phyloP scores from a whole-genome alignment of 2,797 vertebrate genomes.

The Sebastes flavidus region DNA sequence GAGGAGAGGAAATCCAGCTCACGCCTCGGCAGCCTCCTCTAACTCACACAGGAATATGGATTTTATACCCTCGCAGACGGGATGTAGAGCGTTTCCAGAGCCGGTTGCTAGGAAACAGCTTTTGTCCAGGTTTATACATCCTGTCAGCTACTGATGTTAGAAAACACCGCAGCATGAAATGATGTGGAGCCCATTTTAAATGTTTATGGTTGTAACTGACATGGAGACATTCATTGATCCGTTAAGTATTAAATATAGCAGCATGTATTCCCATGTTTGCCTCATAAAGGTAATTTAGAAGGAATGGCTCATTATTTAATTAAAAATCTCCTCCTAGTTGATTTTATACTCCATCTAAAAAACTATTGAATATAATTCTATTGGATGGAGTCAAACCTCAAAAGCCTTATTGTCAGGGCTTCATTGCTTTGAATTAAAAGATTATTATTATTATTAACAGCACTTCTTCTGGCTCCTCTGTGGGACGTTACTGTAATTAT shows the following conservation, averaged over 20 bases:
- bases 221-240: background rate
- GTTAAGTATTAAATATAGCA: background rate
- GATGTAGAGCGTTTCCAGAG: background rate
- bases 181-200: background rate
- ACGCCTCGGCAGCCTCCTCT: background rate
- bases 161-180: slow-evolving; percentile 18
- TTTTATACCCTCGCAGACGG: background rate
- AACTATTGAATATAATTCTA: background rate
- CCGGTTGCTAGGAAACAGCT: slow-evolving; percentile 44
- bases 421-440: slow-evolving; percentile 1
- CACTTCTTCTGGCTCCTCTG: background rate
- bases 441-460: background rate
- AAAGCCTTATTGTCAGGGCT: background rate
- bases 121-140: background rate
- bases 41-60: background rate
- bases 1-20: slow-evolving; percentile 7
- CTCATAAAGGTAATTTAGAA: background rate
- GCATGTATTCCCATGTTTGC: background rate
- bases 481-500: slow-evolving; percentile 16
- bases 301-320: background rate
- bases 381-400: background rate
- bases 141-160: background rate
- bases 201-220: background rate
- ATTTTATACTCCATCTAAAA: background rate
- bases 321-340: background rate